A percentile compares a stretch with the other conserved stretches of the same genome.
These are phyloP conservation scores for Hypsibius dujardini DNA, from an alignment of 1,140 invertebrate genomes.

Conservation along the genomic window DNA sequence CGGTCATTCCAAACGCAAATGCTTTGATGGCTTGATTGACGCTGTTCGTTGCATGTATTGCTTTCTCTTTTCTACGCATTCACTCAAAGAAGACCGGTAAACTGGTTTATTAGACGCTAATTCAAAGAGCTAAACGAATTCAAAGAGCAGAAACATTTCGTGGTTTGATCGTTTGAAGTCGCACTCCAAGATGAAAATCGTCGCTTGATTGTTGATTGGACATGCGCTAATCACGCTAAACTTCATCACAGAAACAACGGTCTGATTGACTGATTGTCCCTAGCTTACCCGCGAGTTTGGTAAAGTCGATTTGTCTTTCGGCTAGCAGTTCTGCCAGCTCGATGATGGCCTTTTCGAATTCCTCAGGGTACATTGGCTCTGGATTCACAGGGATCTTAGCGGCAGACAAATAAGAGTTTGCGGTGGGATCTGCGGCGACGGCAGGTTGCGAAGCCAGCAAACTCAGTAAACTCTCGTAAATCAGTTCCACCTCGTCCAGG, in stretches of 20 bases:
- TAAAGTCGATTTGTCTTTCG: background rate
- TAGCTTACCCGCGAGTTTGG: background rate
- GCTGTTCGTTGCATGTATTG: too few species aligned
- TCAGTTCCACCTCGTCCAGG: slow-evolving; percentile 5
- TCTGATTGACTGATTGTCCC: background rate
- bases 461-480: background rate
- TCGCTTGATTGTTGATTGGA: too few species aligned
- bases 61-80: too few species aligned
- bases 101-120: too few species aligned
- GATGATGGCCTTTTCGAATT: background rate
- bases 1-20: too few species aligned
- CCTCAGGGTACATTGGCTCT: background rate
- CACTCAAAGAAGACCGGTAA: too few species aligned
- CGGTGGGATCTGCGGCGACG: background rate
- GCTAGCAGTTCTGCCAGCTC: slow-evolving; percentile 1
- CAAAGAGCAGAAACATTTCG: too few species aligned
- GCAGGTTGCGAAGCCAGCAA: background rate
- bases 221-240: too few species aligned
- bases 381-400: background rate
- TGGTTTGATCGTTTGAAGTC: too few species aligned
- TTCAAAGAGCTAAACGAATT: too few species aligned
- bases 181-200: too few species aligned
- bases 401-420: background rate
- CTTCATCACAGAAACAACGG: background rate
- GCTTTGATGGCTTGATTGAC: too few species aligned